Conservation (phyloP, 2,888 invertebrate genomes). For the Diadegma fenestrale region DNA sequence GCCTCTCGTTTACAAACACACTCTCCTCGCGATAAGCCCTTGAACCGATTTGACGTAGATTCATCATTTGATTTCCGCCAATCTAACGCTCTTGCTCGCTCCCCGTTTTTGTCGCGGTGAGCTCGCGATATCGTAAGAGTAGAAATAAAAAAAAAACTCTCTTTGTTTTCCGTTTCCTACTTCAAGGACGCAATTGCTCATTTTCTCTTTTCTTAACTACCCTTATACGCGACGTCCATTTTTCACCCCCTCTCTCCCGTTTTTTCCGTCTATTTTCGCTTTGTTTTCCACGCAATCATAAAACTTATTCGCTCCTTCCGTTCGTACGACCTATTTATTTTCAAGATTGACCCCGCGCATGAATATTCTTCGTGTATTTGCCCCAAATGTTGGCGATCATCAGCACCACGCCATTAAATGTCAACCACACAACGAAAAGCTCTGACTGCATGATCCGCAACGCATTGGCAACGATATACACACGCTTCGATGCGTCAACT, state of each 20-base stretch:
- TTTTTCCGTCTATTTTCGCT: background rate
- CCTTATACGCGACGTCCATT: slow-evolving; percentile 32
- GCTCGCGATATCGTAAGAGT: slow-evolving; percentile 10
- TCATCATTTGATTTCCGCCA: slow-evolving; percentile 76
- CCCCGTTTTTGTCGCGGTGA: slow-evolving; percentile 25
- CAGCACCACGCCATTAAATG: slow-evolving; percentile 13
- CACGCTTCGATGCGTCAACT: slow-evolving; percentile 19
- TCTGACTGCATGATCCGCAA: slow-evolving; percentile 10
- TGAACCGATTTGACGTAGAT: slow-evolving; percentile 71
- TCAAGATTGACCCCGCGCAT: slow-evolving; percentile 44
- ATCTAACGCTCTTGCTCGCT: slow-evolving; percentile 67
- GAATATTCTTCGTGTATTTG: slow-evolving; percentile 68
- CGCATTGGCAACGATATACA: background rate
- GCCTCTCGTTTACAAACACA: slow-evolving; percentile 54
- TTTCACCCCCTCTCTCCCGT: background rate
- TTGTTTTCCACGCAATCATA: slow-evolving; percentile 4
- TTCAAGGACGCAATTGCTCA: slow-evolving; percentile 34
- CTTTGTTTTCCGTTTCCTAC: slow-evolving; percentile 2
- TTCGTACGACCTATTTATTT: slow-evolving; percentile 52
- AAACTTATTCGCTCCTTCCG: slow-evolving; percentile 46
- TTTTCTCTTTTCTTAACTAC: slow-evolving; percentile 50
- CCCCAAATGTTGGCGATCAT: slow-evolving; percentile 58
- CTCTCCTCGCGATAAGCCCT: slow-evolving; percentile 27
- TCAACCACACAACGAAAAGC: slow-evolving; percentile 19
- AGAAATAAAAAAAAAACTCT: slow-evolving; percentile 44